Evolutionary conservation across 1,140 invertebrate genomes (phyloP).

Genomic region (Mercenaria mercenaria): DNA sequence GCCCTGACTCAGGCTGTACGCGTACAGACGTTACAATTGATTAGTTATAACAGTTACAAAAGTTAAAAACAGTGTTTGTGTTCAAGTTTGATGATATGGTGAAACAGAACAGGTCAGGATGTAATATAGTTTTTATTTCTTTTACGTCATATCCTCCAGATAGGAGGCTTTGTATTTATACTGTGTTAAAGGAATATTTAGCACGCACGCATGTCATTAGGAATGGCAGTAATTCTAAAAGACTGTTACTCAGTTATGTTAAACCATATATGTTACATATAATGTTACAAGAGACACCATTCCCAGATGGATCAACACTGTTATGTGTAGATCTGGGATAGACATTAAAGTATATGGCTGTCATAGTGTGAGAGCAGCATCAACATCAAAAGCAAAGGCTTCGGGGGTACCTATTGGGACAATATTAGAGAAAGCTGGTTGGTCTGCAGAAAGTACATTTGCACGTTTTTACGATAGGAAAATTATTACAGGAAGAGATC

Average conservation of each 20-base stretch:
- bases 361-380: slow-evolving; percentile 58
- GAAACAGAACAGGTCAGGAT: neutral
- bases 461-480: neutral
- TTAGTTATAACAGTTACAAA: neutral
- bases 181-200: slow-evolving; percentile 54
- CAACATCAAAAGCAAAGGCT: neutral
- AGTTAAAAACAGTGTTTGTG: neutral
- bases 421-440: slow-evolving; percentile 6
- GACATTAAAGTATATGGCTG: slow-evolving; percentile 25
- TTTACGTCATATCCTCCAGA: slow-evolving; percentile 17
- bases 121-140: neutral
- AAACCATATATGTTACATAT: slow-evolving; percentile 29
- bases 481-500: neutral
- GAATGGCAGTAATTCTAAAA: neutral
- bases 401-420: neutral
- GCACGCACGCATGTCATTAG: neutral
- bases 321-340: slow-evolving; percentile 45
- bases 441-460: slow-evolving; percentile 3
- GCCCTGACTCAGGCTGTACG: neutral
- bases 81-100: neutral
- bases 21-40: slow-evolving; percentile 19
- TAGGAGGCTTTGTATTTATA: slow-evolving; percentile 50
- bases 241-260: slow-evolving; percentile 55
- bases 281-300: slow-evolving; percentile 45
- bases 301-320: slow-evolving; percentile 37